Base-by-base conservation (phyloP, 2,113 vertebrate genomes). In the Prietella phreatophila region DNA sequence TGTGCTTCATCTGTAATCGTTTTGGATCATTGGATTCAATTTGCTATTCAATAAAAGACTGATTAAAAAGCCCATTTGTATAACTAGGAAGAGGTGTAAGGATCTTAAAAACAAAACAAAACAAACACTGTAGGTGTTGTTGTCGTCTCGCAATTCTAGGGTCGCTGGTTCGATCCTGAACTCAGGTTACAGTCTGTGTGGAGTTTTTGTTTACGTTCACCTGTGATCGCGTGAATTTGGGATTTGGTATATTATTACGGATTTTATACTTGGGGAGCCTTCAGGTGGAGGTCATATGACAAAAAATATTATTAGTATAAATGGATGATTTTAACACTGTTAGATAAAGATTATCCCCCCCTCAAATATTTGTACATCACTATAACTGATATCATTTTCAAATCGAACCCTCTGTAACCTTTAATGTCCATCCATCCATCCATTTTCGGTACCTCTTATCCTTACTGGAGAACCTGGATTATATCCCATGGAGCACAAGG, bases 31-130 rank as follows among this genome's bases (percentile, higher is more conserved):
- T 56, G 65, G 63, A 90, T 84, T 87, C 53, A 90, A 86, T 91
- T 61, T 88, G 84, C 75, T 82, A 79, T 88, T 86, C 85, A 92
- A 89, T 94, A 92, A 93, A 92, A 86, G 85, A 27, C 89, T 84
- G 85, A 87, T 56, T n/a, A 88, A 78, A 84, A 15, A 79, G 67
- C 58, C 67, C 7, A 17, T 17, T 11, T 84, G 17, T 22, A 78
- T 58, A 10, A 39, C 25, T 58, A 58, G 25, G 53, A 80, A 17
- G 15, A 55, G 14, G 42, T 79, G 42, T 55, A 17, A 36, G 4
- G 6, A 69, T 33, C 8, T 71, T 71, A 47, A 42, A 42, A 42
- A 42, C 39, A 47, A 42, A 42, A 42, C 42, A 42, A 47, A 47
- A 47, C 42, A 47, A 47, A 47, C 42, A 6, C 42, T 47, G 42